Conservation (phyloP, 2,113 vertebrate genomes). For the Typhlomys cinereus region DNA sequence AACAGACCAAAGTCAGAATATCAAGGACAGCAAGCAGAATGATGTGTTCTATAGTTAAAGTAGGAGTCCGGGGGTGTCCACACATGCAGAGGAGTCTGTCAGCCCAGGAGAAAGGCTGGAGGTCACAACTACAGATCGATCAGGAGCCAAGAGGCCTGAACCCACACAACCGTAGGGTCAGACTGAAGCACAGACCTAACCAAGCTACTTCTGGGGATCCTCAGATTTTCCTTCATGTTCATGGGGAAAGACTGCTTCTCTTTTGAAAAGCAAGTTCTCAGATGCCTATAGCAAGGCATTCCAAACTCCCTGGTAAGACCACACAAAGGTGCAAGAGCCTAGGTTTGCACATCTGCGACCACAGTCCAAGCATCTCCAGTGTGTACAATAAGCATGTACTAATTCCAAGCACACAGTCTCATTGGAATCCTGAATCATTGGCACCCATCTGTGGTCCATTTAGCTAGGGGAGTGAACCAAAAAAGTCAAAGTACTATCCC, state of each 20-base stretch:
- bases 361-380: neutral
- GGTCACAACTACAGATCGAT: too few species aligned
- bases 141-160: rapidly evolving
- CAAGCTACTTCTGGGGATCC: neutral
- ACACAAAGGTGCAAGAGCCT: rapidly evolving
- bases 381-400: too few species aligned
- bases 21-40: neutral
- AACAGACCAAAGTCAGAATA: neutral
- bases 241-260: neutral
- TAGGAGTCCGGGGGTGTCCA: neutral
- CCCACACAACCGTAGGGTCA: too few species aligned
- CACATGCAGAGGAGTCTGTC: neutral
- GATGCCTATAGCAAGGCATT: neutral
- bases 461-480: neutral
- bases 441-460: neutral
- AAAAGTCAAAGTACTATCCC: rapidly evolving
- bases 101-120: neutral
- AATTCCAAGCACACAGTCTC: too few species aligned
- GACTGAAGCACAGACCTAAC: neutral
- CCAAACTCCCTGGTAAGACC: rapidly evolving
- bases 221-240: rapidly evolving
- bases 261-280: neutral
- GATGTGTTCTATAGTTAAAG: neutral
- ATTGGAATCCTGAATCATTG: rapidly evolving
- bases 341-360: neutral